phyloP scores from a whole-genome alignment of 2,888 invertebrate genomes.

The Eugnorisma glareosa region DNA sequence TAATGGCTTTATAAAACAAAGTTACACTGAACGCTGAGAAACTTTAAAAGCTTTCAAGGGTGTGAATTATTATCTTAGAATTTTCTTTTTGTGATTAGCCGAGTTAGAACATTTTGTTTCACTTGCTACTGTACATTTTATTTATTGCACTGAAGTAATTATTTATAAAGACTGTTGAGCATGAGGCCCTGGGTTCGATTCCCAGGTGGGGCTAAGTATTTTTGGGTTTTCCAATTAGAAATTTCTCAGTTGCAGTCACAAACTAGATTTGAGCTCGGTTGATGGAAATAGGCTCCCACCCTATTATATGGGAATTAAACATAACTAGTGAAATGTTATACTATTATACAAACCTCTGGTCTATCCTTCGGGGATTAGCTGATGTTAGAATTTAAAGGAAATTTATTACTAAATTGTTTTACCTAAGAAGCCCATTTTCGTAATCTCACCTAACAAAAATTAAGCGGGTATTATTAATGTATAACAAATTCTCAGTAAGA shows the following conservation, averaged over 20 bases:
- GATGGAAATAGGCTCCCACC: not conserved
- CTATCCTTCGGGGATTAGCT: not conserved
- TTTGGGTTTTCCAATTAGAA: not conserved
- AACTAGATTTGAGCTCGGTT: not conserved
- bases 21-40: conserved; percentile 84
- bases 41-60: conserved; percentile 86
- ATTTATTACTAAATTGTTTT: not conserved
- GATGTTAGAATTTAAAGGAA: not conserved
- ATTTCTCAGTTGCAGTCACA: not conserved
- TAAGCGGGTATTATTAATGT: conserved; percentile 27
- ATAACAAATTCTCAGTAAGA: conserved; percentile 14
- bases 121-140: conserved; percentile 25
- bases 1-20: conserved; percentile 88
- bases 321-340: not conserved
- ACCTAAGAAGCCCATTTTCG: conserved; percentile 6
- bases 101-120: conserved; percentile 61
- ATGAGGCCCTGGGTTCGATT: not conserved
- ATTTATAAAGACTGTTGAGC: not conserved
- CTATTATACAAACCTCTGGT: not conserved
- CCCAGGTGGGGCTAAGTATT: not conserved
- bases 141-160: conserved; percentile 1
- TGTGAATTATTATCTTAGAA: conserved; percentile 86
- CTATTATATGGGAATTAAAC: not conserved
- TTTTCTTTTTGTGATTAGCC: conserved; percentile 75
- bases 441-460: conserved; percentile 12